Conservation (phyloP, 2,113 vertebrate genomes). For the Chaetodon auriga region DNA sequence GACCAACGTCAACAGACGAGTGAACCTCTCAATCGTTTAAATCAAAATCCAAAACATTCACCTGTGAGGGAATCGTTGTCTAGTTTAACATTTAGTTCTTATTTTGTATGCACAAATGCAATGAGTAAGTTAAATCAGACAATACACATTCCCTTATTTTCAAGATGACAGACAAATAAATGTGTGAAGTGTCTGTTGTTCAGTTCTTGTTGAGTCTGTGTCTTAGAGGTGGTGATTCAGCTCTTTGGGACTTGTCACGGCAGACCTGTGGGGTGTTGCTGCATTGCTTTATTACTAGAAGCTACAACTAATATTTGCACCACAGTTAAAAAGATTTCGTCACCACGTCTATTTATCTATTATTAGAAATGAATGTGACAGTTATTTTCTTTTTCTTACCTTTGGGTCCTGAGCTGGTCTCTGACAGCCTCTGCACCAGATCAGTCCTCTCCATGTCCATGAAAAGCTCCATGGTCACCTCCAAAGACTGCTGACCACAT, state of each 20-base stretch:
- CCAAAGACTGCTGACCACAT: not conserved
- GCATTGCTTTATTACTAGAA: not conserved
- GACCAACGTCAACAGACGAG: no score
- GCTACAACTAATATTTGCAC: not conserved
- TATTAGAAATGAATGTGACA: not conserved
- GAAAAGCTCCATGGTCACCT: conserved; percentile 1
- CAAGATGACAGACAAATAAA: no score
- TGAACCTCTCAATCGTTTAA: no score
- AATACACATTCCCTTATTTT: not conserved
- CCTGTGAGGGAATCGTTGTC: no score
- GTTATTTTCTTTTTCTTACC: not conserved
- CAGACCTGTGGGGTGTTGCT: not conserved
- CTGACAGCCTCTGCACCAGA: not conserved
- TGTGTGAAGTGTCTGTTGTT: no score
- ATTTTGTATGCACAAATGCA: not conserved
- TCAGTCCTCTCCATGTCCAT: conserved; percentile 23
- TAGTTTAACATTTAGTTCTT: not conserved
- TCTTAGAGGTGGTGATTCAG: no score
- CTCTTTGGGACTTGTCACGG: not conserved
- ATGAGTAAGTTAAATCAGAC: not conserved
- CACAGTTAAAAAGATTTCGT: not conserved
- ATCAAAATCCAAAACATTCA: no score
- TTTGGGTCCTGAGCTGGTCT: not conserved
- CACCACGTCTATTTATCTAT: not conserved
- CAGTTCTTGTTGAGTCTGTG: no score